Evolutionary conservation across 2,888 invertebrate genomes (phyloP), one percentile per base, ranked within the genome.

Genomic region (Unio delphinus): DNA sequence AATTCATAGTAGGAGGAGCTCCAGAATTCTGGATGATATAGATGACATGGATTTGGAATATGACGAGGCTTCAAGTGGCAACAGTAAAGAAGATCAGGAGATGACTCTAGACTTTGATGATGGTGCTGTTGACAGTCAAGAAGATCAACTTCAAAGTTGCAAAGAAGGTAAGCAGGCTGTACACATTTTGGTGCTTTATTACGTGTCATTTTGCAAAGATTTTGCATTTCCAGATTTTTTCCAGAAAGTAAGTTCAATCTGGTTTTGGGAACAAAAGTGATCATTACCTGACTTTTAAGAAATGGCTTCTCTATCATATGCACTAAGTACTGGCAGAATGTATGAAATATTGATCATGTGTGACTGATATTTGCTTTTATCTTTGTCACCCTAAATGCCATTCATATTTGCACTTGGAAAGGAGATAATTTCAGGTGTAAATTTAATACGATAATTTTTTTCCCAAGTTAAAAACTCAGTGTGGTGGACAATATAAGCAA

Each of bases 11-110:
- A 15, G 68, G 63, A 65, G 73, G 55, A 62, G 67, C 23, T 64
- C 73, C n/a, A 72, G 67, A 30, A 30, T 67, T 57, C 55, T 70
- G 63, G 70, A 78, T 70, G 68, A 78, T 17, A 69, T 73, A 30
- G 80, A 80, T 64, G 79, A 78, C 54, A 68, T 82, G 66, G 84
- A 83, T 62, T 65, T 83, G 15, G 82, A 76, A 11, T 80, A 79
- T 80, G 80, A 80, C 54, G 69, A 74, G 61, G 68, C 68, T 11
- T 67, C 74, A n/a, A 70, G 65, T 58, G 66, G 65, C 11, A 68
- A 70, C 45, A 73, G 73, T 57, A 80, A 79, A 45, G 78, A 78
- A 45, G 71, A 75, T n/a, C 67, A 72, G 66, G 78, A 77, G 15
- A 77, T 73, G 59, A 76, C 73, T 23, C 45, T 73, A 58, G 76